phyloP scores from a whole-genome alignment of 2,113 vertebrate genomes.

The Xenus cinereus region DNA sequence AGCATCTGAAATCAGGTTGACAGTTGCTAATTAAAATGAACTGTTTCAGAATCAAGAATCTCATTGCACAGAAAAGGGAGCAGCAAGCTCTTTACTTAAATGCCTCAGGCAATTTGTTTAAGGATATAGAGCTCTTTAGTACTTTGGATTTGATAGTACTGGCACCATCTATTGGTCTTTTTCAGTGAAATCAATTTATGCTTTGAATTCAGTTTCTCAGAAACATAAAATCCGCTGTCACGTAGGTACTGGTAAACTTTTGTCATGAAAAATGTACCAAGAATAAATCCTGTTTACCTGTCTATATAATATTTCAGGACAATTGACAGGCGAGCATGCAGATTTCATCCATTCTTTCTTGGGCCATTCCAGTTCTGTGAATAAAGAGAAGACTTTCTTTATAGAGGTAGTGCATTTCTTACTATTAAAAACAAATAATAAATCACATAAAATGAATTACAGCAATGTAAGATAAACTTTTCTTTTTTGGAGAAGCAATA shows the following conservation, averaged over 20 bases:
- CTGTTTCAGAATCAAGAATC: neutral
- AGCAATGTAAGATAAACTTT: neutral
- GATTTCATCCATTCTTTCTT: neutral
- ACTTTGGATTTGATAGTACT: neutral
- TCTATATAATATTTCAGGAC: neutral
- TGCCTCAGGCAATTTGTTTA: neutral
- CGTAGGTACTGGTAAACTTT: neutral
- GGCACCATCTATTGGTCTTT: slow-evolving; percentile 20
- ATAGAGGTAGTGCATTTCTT: neutral
- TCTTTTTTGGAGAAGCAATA: neutral
- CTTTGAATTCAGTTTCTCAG: neutral
- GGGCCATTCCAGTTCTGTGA: neutral
- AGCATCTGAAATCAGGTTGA: neutral
- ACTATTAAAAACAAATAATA: neutral
- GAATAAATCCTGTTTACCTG: neutral
- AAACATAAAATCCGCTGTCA: neutral
- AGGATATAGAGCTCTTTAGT: neutral
- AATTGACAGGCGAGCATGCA: neutral
- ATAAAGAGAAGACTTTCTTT: neutral
- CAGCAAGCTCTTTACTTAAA: neutral
- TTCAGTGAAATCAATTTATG: neutral
- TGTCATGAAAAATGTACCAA: neutral
- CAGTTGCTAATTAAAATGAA: neutral
- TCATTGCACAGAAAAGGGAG: neutral
- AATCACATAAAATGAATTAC: neutral